Evolutionary conservation across 2,113 vertebrate genomes (phyloP).

Genomic region (Trogon melanurus): DNA sequence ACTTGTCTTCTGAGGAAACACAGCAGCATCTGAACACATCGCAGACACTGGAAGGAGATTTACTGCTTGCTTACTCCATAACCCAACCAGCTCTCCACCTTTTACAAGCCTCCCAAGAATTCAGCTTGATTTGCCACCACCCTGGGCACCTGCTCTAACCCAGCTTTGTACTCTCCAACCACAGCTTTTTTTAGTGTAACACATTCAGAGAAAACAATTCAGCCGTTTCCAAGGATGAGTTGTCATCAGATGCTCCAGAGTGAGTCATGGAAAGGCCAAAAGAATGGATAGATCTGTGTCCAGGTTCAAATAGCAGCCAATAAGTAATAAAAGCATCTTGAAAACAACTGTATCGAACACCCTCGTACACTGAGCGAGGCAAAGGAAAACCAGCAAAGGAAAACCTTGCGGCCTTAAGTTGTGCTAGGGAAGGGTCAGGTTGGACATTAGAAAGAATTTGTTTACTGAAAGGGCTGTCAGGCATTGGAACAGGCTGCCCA

Average conservation of each 20-base stretch:
- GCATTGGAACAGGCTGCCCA: too few species aligned
- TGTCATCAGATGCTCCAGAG: background rate
- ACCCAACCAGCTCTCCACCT: background rate
- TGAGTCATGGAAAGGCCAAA: background rate
- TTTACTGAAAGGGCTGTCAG: too few species aligned
- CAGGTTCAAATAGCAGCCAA: background rate
- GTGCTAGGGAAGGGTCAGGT: too few species aligned
- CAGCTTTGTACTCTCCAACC: background rate
- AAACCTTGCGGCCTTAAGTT: too few species aligned
- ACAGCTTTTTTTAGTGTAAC: fast-evolving
- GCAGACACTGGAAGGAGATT: background rate
- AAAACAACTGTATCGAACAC: background rate
- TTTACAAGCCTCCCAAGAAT: background rate
- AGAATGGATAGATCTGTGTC: background rate
- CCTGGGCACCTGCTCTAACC: background rate
- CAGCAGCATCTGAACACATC: fast-evolving
- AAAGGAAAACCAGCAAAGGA: background rate
- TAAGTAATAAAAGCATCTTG: background rate
- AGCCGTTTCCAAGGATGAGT: background rate
- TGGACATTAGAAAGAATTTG: too few species aligned
- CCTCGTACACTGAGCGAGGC: fast-evolving
- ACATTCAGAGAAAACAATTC: background rate
- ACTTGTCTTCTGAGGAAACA: background rate
- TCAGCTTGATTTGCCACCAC: background rate
- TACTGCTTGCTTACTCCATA: background rate